Evolutionary conservation across 2,113 vertebrate genomes (phyloP).

Genomic region (pig (Sus scrofa)): DNA sequence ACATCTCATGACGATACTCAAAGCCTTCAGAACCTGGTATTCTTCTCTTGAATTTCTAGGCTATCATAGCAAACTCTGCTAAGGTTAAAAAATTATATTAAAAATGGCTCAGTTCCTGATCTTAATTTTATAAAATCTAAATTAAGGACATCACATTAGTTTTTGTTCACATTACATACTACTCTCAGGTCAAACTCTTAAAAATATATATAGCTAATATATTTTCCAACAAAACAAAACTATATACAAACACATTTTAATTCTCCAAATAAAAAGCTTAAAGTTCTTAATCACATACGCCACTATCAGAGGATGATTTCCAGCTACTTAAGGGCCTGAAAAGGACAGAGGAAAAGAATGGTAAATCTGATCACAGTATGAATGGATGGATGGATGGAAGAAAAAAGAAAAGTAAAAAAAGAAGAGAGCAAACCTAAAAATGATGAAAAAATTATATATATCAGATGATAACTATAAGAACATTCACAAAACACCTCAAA

Average conservation of each 20-base stretch:
- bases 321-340: background rate
- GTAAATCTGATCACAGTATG: background rate
- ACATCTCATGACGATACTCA: background rate
- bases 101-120: background rate
- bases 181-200: background rate
- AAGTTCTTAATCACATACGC: background rate
- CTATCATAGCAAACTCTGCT: background rate
- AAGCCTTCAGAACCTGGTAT: background rate
- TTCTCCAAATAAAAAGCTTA: constrained; percentile 19
- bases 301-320: background rate
- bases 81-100: background rate
- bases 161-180: constrained; percentile 28
- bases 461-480: background rate
- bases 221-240: constrained; percentile 49
- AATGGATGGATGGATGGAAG: background rate
- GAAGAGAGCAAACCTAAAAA: background rate
- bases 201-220: constrained; percentile 22
- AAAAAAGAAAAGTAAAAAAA: background rate
- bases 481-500: background rate
- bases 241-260: background rate
- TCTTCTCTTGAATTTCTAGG: background rate
- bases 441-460: background rate
- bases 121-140: constrained; percentile 45
- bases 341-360: background rate
- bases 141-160: background rate